Evolutionary conservation across 2,888 invertebrate species (phyloP), one percentile per base, ranked within the genome.

Genomic region (Xylota segnis): DNA sequence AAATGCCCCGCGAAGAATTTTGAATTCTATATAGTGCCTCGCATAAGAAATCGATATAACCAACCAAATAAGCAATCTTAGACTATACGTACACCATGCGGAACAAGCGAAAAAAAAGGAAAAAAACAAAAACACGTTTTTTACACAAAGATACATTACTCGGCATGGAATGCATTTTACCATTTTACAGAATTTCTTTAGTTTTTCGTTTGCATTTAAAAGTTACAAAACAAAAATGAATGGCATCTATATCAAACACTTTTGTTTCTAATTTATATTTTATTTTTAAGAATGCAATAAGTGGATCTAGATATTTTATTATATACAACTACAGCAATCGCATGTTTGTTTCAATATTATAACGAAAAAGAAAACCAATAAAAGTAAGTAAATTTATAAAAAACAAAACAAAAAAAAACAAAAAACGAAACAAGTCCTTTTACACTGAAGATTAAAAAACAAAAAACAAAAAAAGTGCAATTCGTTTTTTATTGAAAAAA

Each of bases 381-480:
- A 45, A 14, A 29, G 23, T 23, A 23, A 23, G 23, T 23, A 71
- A 5, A 18, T 27, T 5, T 34, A 66, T 40, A 29, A n/a, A n/a
- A n/a, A n/a, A n/a, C n/a, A n/a, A n/a, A 27, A 56, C 9, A 56
- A 52, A 27, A 65, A 29, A 14, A n/a, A 56, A n/a, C n/a, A n/a
- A 12, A 27, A 37, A 18, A 66, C 37, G 65, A 65, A 23, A n/a
- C 9, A 59, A 43, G 9, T 52, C 34, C 37, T 34, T 9, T 34
- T 50, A 37, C 14, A 65, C 50, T 56, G 14, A 70, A 50, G 56
- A 70, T 37, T 37, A 9, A 32, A 6, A 7, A 32, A 32, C 2
- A 32, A 32, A 32, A 2, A 32, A 52, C 37, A 37, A 14, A 32
- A 43, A 18, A 45, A 59, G 83, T 83, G 83, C 77, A 83, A 83